Percentiles rank a stretch among this genome's conserved stretches.
phyloP scores from a whole-genome alignment of 1,140 invertebrate species.

The Macrostomum lignano region DNA sequence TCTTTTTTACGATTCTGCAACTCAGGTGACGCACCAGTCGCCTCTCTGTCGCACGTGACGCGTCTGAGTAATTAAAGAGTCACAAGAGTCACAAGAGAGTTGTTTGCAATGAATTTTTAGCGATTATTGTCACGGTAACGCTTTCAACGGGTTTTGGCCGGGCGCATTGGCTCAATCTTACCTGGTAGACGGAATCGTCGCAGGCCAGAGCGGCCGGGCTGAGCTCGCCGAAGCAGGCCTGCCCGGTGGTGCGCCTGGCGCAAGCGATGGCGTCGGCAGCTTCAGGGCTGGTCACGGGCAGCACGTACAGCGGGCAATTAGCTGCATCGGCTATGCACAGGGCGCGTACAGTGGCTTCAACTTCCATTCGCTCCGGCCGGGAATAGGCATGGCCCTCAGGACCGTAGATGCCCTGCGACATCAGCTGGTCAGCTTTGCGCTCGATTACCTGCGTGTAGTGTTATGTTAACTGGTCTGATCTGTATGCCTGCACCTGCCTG shows the following conservation, averaged over 20 bases:
- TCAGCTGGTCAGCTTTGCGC: constrained; percentile 54
- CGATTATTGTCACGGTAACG: no score
- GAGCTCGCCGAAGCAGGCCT: constrained; percentile 59
- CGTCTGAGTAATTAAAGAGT: no score
- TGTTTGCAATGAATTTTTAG: no score
- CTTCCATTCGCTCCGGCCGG: constrained; percentile 80
- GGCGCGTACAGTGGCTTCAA: constrained; percentile 72
- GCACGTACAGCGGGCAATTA: constrained; percentile 64
- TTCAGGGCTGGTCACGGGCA: constrained; percentile 77
- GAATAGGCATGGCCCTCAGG: constrained; percentile 83
- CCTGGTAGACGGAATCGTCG: constrained; percentile 23
- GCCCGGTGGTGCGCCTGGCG: constrained; percentile 38
- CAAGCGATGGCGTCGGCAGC: constrained; percentile 47
- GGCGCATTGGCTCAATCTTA: no score
- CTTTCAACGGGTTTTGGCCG: no score
- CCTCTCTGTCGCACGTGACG: no score
- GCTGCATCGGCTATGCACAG: constrained; percentile 67
- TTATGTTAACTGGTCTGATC: no score
- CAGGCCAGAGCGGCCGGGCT: constrained; percentile 47
- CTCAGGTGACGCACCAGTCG: no score
- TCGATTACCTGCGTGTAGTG: no score
- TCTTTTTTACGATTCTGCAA: no score
- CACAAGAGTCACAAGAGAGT: no score
- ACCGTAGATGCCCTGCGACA: constrained; percentile 54
- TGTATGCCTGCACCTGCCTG: no score